Evolutionary conservation across 1,140 invertebrate species (phyloP).

Genomic region (Diorhabda sublineata): DNA sequence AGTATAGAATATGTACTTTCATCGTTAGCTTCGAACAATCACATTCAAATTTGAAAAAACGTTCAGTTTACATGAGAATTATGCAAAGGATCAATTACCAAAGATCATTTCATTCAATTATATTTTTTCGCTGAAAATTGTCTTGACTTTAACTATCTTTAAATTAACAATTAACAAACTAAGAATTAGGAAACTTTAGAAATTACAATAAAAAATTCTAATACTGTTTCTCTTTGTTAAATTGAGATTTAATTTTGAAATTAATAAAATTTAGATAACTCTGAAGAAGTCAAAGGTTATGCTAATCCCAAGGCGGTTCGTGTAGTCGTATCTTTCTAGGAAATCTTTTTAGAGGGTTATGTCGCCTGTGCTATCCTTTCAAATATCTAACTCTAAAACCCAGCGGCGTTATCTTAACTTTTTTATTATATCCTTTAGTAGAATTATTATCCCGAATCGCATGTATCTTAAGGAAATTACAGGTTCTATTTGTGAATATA

Average conservation of each 20-base stretch:
- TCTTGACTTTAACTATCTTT: no score
- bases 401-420: conserved; percentile 1
- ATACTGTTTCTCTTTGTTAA: no score
- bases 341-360: background rate
- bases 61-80: no score
- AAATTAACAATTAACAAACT: no score
- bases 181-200: no score
- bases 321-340: background rate
- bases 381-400: conserved; percentile 1
- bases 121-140: no score
- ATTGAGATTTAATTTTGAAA: background rate
- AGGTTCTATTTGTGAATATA: background rate
- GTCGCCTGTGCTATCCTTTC: background rate
- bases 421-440: background rate
- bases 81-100: no score
- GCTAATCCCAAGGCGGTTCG: conserved; percentile 1
- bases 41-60: no score
- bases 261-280: background rate
- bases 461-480: background rate
- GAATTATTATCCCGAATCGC: background rate
- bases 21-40: no score
- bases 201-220: no score
- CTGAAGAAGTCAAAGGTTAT: background rate
- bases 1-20: no score
- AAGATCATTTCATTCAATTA: no score